A percentile compares a stretch with the other conserved stretches of the same genome.
Conservation (phyloP, 2,888 invertebrate genomes). For the Macaria liturata region DNA sequence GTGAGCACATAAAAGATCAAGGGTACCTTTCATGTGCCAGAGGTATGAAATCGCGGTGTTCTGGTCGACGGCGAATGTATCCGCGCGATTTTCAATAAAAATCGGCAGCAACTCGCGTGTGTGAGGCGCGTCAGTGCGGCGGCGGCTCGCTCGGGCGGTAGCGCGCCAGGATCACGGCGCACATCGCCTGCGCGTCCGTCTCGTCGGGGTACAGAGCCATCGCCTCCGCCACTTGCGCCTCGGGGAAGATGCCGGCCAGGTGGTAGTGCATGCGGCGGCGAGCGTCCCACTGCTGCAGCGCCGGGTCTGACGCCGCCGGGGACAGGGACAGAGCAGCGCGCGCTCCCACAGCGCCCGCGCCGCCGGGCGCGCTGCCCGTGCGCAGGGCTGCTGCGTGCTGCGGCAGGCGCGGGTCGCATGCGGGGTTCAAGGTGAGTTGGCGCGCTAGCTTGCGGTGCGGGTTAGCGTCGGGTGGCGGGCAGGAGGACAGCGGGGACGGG, state of each 20-base stretch:
- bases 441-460: constrained; percentile 91
- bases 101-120: constrained; percentile 57
- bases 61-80: constrained; percentile 47
- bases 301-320: constrained; percentile 72
- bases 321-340: constrained; percentile 62
- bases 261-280: constrained; percentile 92
- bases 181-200: constrained; percentile 94
- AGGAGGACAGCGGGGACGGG: constrained; percentile 48
- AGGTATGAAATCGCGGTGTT: not conserved
- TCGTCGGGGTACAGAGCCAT: constrained; percentile 95
- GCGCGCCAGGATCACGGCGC: constrained; percentile 92
- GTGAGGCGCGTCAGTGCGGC: constrained; percentile 47
- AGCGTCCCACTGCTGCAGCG: constrained; percentile 84
- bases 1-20: no score
- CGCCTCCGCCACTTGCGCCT: constrained; percentile 93
- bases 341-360: constrained; percentile 67
- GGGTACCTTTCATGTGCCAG: no score
- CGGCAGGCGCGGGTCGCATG: constrained; percentile 87
- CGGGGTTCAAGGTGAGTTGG: constrained; percentile 92
- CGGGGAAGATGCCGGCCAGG: constrained; percentile 95
- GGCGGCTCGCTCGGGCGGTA: constrained; percentile 78
- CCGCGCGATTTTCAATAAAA: constrained; percentile 61
- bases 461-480: constrained; percentile 74
- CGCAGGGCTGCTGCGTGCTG: constrained; percentile 85
- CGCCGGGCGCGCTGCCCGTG: constrained; percentile 84